These are phyloP conservation scores for Amphipoea oculea DNA, from an alignment of 2,888 invertebrate species.

Conservation along the genomic window DNA sequence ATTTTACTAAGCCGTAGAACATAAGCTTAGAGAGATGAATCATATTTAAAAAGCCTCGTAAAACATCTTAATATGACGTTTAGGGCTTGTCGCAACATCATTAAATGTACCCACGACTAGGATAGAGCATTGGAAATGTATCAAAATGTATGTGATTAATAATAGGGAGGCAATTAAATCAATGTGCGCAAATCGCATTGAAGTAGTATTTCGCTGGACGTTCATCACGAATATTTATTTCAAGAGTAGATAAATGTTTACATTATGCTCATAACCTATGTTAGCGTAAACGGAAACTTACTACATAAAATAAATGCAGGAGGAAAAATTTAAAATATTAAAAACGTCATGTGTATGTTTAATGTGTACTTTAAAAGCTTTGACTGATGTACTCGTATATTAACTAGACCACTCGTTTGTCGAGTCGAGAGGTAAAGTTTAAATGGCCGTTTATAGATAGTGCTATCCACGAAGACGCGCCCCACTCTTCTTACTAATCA, in stretches of 20 bases:
- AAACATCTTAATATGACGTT: slow-evolving; percentile 49
- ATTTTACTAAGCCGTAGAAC: slow-evolving; percentile 24
- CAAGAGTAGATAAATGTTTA: slow-evolving; percentile 42
- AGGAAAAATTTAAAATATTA: background rate
- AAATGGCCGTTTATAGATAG: background rate
- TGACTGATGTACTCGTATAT: slow-evolving; percentile 2
- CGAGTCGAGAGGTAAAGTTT: background rate
- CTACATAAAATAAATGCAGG: slow-evolving; percentile 14
- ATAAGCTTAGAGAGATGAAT: slow-evolving; percentile 32
- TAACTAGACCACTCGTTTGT: background rate
- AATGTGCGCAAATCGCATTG: slow-evolving; percentile 24
- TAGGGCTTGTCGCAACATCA: slow-evolving; percentile 23
- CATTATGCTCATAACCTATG: slow-evolving; percentile 19
- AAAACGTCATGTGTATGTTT: background rate
- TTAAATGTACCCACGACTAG: slow-evolving; percentile 8
- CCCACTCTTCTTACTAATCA: too few relatives aligned
- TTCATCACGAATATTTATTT: slow-evolving; percentile 36
- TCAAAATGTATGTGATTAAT: slow-evolving; percentile 9
- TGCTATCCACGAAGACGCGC: too few relatives aligned
- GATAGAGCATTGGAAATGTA: slow-evolving; percentile 5
- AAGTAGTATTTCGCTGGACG: slow-evolving; percentile 21
- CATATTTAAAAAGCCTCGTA: slow-evolving; percentile 42
- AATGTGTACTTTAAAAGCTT: background rate
- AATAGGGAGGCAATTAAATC: slow-evolving; percentile 17
- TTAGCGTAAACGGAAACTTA: slow-evolving; percentile 27